Evolutionary conservation across 1,140 invertebrate genomes (phyloP).

Genomic region (Armadillidium nasatum): DNA sequence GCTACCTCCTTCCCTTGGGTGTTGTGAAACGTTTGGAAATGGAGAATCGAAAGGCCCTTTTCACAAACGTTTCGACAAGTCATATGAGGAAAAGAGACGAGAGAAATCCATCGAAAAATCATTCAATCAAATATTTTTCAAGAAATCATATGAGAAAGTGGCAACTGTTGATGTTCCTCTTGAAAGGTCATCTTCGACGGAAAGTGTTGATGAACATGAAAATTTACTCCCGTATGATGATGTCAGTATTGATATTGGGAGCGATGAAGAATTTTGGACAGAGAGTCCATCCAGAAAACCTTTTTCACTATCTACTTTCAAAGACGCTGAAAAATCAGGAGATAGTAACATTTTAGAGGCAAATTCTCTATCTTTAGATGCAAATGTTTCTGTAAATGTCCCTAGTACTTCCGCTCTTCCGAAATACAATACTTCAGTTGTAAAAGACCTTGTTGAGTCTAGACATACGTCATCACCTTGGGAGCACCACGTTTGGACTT

Average conservation of each 20-base stretch:
- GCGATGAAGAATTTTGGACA: background rate
- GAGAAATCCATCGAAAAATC: background rate
- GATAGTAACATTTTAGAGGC: background rate
- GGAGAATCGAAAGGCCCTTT: background rate
- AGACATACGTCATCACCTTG: background rate
- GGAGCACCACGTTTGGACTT: constrained; percentile 21
- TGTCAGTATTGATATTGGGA: background rate
- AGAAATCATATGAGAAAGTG: background rate
- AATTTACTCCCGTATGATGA: background rate
- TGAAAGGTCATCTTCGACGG: background rate
- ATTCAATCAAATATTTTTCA: background rate
- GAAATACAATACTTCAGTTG: background rate
- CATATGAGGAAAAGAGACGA: background rate
- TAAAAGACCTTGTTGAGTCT: background rate
- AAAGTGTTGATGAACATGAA: background rate
- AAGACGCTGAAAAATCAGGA: background rate
- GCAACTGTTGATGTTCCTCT: background rate
- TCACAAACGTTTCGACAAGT: background rate
- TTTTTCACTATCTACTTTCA: background rate
- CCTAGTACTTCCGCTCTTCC: background rate
- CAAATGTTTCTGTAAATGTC: background rate
- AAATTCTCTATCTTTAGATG: background rate
- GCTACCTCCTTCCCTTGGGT: background rate
- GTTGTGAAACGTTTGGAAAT: background rate
- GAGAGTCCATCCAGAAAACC: background rate